phyloP scores from a whole-genome alignment of 1,140 invertebrate genomes.

The Charaxes varanes region DNA sequence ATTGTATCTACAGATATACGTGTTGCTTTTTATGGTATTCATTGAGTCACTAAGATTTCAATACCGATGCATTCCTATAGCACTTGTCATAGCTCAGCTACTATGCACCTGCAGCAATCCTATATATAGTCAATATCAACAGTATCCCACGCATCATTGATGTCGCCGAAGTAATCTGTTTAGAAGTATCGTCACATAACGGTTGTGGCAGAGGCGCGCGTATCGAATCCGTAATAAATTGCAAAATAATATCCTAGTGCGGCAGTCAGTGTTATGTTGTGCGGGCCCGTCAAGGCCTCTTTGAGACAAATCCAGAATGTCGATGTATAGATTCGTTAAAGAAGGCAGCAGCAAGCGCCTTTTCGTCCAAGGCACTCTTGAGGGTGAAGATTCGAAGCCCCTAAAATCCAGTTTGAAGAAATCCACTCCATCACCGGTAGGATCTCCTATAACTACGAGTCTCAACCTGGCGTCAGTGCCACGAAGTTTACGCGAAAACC shows the following conservation, averaged over 20 bases:
- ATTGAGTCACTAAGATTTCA: too few species aligned
- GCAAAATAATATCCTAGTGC: conserved; percentile 40
- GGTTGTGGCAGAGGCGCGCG: conserved; percentile 42
- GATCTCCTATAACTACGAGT: conserved; percentile 76
- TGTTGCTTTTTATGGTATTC: too few species aligned
- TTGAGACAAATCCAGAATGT: conserved; percentile 68
- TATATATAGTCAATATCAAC: conserved; percentile 31
- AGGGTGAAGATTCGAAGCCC: conserved; percentile 74
- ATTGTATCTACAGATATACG: too few species aligned
- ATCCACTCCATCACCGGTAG: conserved; percentile 54
- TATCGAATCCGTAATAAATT: conserved; percentile 58
- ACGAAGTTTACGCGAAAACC: conserved; percentile 60
- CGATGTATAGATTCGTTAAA: conserved; percentile 85
- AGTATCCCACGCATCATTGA: conserved; percentile 29
- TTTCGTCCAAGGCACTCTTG: conserved; percentile 86
- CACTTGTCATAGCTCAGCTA: conserved; percentile 6
- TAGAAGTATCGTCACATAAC: conserved; percentile 50
- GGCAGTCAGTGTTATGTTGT: conserved; percentile 48
- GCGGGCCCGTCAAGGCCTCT: conserved; percentile 40
- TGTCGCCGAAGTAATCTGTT: conserved; percentile 31
- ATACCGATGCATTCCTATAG: conserved; percentile 6
- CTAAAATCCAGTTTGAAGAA: conserved; percentile 75
- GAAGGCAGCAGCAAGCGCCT: conserved; percentile 78
- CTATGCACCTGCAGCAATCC: conserved; percentile 13
- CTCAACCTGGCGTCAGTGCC: conserved; percentile 67